A percentile compares a stretch with the other conserved stretches of the same genome.
Conservation (phyloP, 2,888 invertebrate species). For the Alentia gelatinosa region DNA sequence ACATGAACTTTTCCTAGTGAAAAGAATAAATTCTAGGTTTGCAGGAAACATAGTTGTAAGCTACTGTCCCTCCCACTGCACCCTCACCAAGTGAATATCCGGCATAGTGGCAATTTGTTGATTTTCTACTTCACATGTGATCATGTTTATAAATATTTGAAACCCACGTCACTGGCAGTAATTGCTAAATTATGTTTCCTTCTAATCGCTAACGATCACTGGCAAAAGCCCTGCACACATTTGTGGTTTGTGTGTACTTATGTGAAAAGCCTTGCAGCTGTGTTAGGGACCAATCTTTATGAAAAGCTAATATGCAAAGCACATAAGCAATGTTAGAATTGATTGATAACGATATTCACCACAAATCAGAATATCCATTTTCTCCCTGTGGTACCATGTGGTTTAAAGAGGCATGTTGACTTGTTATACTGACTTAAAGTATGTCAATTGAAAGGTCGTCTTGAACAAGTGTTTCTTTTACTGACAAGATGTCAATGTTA, state of each 20-base stretch:
- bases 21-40: background rate
- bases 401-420: no score
- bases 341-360: background rate
- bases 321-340: background rate
- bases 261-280: background rate
- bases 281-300: background rate
- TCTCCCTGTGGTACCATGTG: no score
- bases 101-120: no score
- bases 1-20: background rate
- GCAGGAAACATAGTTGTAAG: background rate
- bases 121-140: background rate
- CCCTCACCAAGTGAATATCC: background rate
- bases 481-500: background rate
- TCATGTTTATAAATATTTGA: background rate
- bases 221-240: no score
- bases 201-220: background rate
- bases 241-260: background rate
- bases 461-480: background rate
- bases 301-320: background rate
- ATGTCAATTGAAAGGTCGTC: background rate
- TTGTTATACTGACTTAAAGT: no score
- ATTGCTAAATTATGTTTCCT: background rate
- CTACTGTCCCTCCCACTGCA: background rate
- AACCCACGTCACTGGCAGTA: background rate
- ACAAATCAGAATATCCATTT: background rate